Evolutionary conservation across 1,140 invertebrate genomes (phyloP), one percentile per base, ranked within the genome.

Genomic region (Hylaeus anthracinus): DNA sequence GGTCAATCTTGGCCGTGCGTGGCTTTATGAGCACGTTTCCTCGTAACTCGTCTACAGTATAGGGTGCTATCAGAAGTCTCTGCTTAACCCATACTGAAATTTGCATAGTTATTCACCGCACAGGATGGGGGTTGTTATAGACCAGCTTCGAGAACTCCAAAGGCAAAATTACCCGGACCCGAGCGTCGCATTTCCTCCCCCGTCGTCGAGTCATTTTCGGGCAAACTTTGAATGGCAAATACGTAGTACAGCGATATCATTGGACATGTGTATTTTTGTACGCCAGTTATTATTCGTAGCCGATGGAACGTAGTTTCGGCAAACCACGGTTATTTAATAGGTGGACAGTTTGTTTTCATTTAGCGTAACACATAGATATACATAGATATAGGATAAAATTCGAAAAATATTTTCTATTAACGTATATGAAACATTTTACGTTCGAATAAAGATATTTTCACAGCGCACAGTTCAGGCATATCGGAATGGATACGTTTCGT

Each of bases 21-120:
- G 41, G 69, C 67, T 87, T 86, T 87, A 82, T 77, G 63, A 72
- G 8, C 63, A 48, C 77, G 73, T 85, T 85, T 65, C 56, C 71
- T 76, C 63, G 73, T 79, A 79, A 79, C 64, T 63, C 66, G 41
- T 48, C n/a, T 6, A 64, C 53, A 56, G 79, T 72, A 66, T 81
- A 78, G 53, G 64, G 41, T 73, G 65, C 73, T 81, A 81, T 87
- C 75, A 81, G 73, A 87, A 78, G 79, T 77, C 85, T 67, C 51
- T 63, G 85, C 43, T 86, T 81, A 88, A 87, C 87, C 85, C 82
- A 81, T 75, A 81, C 9, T 37, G 80, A 88, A 90, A 88, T 91
- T 90, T 89, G 88, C 90, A 90, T 90, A 89, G 86, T 90, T 91
- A 91, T 91, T 88, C 81, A 83, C 80, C 83, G 63, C 73, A 85